Percentiles rank a stretch among this genome's conserved stretches.
These are phyloP conservation scores for Myiopsitta monachus DNA, from an alignment of 2,113 vertebrate genomes.

Conservation along the genomic window DNA sequence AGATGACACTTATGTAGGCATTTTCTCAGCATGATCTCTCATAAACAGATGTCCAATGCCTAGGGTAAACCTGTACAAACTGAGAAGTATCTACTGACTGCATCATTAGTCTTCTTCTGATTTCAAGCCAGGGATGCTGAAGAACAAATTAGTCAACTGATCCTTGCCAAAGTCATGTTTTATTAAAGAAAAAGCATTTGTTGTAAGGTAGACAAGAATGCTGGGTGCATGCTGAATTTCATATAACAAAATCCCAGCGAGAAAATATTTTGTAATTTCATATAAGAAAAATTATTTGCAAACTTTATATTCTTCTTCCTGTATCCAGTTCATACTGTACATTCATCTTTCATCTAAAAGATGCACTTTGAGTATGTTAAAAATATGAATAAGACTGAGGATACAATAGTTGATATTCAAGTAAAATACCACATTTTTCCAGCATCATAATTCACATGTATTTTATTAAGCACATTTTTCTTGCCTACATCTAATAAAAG, in stretches of 20 bases:
- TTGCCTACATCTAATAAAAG: not conserved
- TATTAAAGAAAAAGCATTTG: conserved; percentile 38
- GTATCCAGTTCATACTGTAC: not conserved
- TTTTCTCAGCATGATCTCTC: conserved; percentile 46
- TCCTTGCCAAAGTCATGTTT: conserved; percentile 40
- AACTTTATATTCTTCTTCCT: not conserved
- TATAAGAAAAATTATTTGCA: conserved; percentile 8
- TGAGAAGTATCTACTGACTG: conserved; percentile 44
- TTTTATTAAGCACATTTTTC: not conserved
- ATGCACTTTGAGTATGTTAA: not conserved
- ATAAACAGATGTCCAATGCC: conserved; percentile 65
- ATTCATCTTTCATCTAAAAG: not conserved
- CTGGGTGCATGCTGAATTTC: not conserved
- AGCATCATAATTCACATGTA: not conserved
- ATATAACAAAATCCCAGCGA: not conserved
- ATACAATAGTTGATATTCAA: conserved; percentile 4
- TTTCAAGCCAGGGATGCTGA: conserved; percentile 57
- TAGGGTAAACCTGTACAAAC: conserved; percentile 64
- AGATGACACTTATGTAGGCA: conserved; percentile 37
- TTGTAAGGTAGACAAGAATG: not conserved
- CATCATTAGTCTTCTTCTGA: conserved; percentile 59
- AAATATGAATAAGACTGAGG: not conserved
- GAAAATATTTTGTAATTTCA: not conserved
- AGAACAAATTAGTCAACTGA: conserved; percentile 62
- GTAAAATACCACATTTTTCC: conserved; percentile 6